These are phyloP conservation scores for Steatocranus sp. DNA, from an alignment of 2,797 vertebrate genomes.

Conservation along the genomic window DNA sequence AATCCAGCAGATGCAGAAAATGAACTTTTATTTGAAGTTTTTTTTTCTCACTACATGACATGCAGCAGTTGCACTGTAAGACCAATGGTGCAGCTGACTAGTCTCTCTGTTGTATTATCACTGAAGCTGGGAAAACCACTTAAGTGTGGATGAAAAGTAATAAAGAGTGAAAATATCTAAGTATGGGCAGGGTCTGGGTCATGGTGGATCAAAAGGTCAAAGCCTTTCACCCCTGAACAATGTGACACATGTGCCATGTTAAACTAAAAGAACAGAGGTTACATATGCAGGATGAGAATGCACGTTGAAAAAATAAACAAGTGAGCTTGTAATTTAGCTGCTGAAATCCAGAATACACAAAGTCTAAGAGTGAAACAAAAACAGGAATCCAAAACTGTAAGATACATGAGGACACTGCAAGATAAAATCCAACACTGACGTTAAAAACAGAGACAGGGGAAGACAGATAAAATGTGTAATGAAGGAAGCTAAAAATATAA, in stretches of 20 bases:
- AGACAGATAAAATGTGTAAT: accelerated
- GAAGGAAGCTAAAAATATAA: neutral
- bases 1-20: neutral
- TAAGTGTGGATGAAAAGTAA: neutral
- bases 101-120: neutral
- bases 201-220: neutral
- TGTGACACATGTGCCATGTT: neutral
- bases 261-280: neutral
- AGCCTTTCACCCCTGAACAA: neutral
- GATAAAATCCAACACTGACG: neutral
- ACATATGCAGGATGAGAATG: neutral
- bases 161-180: neutral
- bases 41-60: neutral
- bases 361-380: neutral
- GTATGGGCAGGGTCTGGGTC: neutral
- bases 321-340: neutral
- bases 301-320: neutral
- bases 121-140: neutral
- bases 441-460: neutral
- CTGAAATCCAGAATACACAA: neutral
- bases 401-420: neutral
- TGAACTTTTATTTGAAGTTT: neutral
- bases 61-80: neutral
- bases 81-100: neutral
- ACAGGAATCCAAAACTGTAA: neutral